Conservation (phyloP, 2,888 invertebrate genomes). For the Drosophila percnosoma region DNA sequence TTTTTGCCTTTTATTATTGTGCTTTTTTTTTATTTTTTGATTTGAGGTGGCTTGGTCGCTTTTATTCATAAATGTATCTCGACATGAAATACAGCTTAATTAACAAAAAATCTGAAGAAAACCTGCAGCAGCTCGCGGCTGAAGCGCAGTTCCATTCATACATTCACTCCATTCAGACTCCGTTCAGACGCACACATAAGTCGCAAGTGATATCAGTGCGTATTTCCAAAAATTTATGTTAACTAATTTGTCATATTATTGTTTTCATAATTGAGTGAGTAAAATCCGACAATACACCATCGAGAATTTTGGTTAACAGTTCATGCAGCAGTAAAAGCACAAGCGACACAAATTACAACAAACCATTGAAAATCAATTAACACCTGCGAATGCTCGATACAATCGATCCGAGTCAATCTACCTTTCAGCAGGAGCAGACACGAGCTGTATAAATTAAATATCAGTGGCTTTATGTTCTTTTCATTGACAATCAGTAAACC, state of each 20-base stretch:
- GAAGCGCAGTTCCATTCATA: constrained; percentile 79
- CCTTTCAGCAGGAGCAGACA: constrained; percentile 51
- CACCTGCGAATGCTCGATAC: constrained; percentile 61
- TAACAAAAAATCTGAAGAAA: constrained; percentile 76
- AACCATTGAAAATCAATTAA: constrained; percentile 75
- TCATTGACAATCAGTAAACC: constrained; percentile 55
- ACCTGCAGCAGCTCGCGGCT: constrained; percentile 52
- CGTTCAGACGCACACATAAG: constrained; percentile 6
- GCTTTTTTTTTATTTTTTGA: constrained; percentile 14
- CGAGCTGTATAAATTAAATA: constrained; percentile 74
- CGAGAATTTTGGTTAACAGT: constrained; percentile 33
- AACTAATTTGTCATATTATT: constrained; percentile 64
- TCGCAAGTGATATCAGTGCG: constrained; percentile 40
- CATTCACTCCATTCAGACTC: constrained; percentile 52
- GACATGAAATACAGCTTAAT: constrained; percentile 80
- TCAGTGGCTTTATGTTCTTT: constrained; percentile 48
- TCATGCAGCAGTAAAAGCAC: constrained; percentile 54
- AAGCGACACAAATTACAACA: constrained; percentile 60
- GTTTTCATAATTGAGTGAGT: constrained; percentile 62
- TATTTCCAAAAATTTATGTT: constrained; percentile 51
- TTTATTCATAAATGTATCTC: constrained; percentile 77
- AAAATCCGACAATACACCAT: constrained; percentile 22
- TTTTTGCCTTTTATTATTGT: constrained; percentile 22
- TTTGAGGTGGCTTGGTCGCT: constrained; percentile 41
- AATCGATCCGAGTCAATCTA: constrained; percentile 29